Evolutionary conservation across 1,140 invertebrate species (phyloP), one percentile per base, ranked within the genome.

Genomic region (Zeugodacus cucurbitae): DNA sequence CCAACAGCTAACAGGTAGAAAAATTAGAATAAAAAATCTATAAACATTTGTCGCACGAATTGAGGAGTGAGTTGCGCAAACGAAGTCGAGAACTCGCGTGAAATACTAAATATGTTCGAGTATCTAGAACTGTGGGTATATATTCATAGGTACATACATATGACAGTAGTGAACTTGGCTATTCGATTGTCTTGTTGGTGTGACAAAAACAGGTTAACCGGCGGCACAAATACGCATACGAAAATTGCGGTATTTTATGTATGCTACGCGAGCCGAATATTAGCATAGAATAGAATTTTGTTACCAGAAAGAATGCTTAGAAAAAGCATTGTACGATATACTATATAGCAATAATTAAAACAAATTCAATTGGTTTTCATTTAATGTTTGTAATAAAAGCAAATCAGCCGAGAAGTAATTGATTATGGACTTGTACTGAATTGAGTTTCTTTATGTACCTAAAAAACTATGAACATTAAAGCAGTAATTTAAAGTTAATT

Each of bases 191-290:
- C n/a, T 82, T 82, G 41, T 29, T 54, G 74, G n/a, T 82, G 20
- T 82, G 41, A 26, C 58, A 74, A 82, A 82, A 82, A 82, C n/a
- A 82, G 74, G 74, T 48, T 54, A 82, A 82, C 74, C 41, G 74
- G 41, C 74, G 44, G 32, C 29, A 74, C n/a, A 82, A 82, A 82
- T 54, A 54, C 20, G 22, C 8, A 14, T 11, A 82, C 22, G n/a
- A 82, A 74, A 26, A 74, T 74, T 74, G 34, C 70, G 70, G 70
- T 74, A 74, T 74, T 74, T 74, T 74, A 74, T 74, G 70, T 41
- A 34, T 34, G n/a, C 37, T 74, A 74, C 70, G 70, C 70, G 70
- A n/a, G 74, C 20, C 22, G 74, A 48, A 82, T 82, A 48, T 29
- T 4, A 48, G 37, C 22, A 29, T 37, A 48, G 74, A 74, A n/a